Evolutionary conservation across 2,113 vertebrate species (phyloP).

Genomic region (Zosterops borbonicus): DNA sequence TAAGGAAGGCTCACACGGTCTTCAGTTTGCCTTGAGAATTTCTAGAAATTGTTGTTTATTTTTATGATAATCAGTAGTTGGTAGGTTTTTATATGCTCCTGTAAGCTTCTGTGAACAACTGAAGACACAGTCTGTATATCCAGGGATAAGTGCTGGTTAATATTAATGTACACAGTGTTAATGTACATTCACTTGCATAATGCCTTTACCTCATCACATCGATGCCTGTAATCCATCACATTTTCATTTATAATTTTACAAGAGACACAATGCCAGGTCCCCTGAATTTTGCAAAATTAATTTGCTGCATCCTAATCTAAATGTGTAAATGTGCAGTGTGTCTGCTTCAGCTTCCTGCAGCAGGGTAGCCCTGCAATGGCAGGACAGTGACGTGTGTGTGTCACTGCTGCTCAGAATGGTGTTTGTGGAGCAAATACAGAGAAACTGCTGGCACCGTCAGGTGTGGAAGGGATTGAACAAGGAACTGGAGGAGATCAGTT

Average conservation of each 20-base stretch:
- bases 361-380: background rate
- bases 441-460: background rate
- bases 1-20: background rate
- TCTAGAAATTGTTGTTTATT: background rate
- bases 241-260: background rate
- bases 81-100: background rate
- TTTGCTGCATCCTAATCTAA: background rate
- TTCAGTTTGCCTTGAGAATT: background rate
- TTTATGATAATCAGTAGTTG: background rate
- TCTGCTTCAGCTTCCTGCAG: background rate
- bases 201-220: background rate
- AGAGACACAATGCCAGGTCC: background rate
- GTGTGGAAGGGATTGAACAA: background rate
- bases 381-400: background rate
- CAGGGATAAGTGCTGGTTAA: background rate
- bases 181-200: background rate
- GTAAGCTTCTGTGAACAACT: background rate
- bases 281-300: background rate
- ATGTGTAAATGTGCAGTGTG: background rate
- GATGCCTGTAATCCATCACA: background rate
- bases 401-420: background rate
- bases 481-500: background rate
- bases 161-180: background rate
- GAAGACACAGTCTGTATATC: background rate
- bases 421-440: background rate